A percentile compares a stretch with the other conserved stretches of the same genome.
Conservation (phyloP, 2,888 invertebrate genomes). For the Epistrophe eligans region DNA sequence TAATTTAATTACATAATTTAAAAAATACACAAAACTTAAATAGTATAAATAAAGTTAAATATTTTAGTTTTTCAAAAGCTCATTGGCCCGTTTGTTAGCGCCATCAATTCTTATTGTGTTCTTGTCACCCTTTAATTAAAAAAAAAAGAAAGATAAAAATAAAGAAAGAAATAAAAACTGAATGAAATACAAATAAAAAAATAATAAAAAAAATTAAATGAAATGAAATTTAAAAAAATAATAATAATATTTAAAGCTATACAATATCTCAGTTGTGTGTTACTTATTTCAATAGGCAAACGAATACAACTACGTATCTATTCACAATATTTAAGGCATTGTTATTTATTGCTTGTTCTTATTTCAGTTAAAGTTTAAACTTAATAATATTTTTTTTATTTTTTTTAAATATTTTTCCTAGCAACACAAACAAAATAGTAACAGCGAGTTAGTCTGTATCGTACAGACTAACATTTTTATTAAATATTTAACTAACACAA, state of each 20-base stretch:
- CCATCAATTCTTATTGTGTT: constrained; percentile 85
- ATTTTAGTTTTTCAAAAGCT: constrained; percentile 82
- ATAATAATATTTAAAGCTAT: constrained; percentile 50
- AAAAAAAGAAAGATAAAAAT: constrained; percentile 35
- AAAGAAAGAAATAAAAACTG: constrained; percentile 21
- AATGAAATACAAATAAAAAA: constrained; percentile 1
- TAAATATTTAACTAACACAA: constrained; percentile 61
- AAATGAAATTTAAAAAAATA: neutral
- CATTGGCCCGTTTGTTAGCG: constrained; percentile 83
- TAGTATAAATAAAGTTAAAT: constrained; percentile 17
- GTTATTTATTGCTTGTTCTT: constrained; percentile 70
- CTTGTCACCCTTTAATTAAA: constrained; percentile 79
- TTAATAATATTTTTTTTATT: constrained; percentile 14
- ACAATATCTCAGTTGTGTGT: constrained; percentile 52
- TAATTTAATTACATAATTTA: constrained; percentile 53
- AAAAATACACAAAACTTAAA: constrained; percentile 43
- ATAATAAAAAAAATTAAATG: neutral
- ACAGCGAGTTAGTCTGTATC: constrained; percentile 52
- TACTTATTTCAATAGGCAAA: constrained; percentile 67
- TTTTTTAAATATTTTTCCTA: constrained; percentile 32
- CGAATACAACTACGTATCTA: constrained; percentile 67
- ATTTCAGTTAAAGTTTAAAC: constrained; percentile 57
- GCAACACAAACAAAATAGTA: constrained; percentile 34
- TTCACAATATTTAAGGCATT: constrained; percentile 75
- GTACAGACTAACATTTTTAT: constrained; percentile 22